A percentile compares a stretch with the other conserved stretches of the same genome.
These are phyloP conservation scores for Paraplagusia blochii DNA, from an alignment of 2,113 vertebrate species.

Conservation along the genomic window DNA sequence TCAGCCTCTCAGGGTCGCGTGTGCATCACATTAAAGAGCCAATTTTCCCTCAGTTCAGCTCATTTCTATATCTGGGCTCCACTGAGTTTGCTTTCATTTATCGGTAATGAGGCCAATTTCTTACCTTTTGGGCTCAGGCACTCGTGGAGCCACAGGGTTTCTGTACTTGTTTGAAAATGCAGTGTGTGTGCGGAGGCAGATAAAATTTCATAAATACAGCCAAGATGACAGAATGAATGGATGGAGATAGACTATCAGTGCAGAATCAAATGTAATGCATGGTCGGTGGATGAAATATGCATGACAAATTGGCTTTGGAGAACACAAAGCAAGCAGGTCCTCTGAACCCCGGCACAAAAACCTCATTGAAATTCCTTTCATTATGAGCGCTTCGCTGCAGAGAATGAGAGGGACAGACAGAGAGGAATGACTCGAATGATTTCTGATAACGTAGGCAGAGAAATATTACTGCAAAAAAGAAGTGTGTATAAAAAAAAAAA, in stretches of 20 bases:
- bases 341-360: conserved; percentile 60
- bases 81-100: conserved; percentile 21
- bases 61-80: conserved; percentile 33
- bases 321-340: conserved; percentile 55
- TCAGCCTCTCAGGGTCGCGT: conserved; percentile 20
- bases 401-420: conserved; percentile 24
- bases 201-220: conserved; percentile 21
- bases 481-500: conserved; percentile 10
- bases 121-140: conserved; percentile 24
- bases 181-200: conserved; percentile 38
- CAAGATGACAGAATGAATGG: conserved; percentile 39
- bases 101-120: conserved; percentile 23
- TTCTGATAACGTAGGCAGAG: conserved; percentile 39
- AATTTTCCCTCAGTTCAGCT: conserved; percentile 22
- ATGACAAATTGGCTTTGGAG: conserved; percentile 68
- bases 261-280: conserved; percentile 62
- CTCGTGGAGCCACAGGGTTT: conserved; percentile 8
- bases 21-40: conserved; percentile 39
- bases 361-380: conserved; percentile 70
- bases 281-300: conserved; percentile 56
- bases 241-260: conserved; percentile 47
- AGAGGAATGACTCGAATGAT: conserved; percentile 48
- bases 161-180: conserved; percentile 47
- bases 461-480: conserved; percentile 21
- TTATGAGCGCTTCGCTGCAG: conserved; percentile 37